These are phyloP conservation scores for Eurystomus gularis DNA, from an alignment of 2,113 vertebrate species.

Conservation along the genomic window DNA sequence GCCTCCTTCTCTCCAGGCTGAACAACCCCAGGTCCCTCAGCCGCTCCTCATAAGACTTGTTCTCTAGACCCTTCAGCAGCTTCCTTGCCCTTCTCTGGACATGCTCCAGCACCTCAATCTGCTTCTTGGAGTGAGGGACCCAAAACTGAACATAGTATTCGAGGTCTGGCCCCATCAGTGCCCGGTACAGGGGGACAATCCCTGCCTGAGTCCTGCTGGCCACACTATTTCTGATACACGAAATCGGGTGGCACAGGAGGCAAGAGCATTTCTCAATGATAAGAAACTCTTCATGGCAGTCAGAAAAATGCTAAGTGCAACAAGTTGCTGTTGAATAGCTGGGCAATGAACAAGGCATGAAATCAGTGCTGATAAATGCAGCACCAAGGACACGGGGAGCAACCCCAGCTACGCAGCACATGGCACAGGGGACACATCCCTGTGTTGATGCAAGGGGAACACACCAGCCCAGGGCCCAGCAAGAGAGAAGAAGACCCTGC, in stretches of 20 bases:
- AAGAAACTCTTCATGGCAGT: neutral
- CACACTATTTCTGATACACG: neutral
- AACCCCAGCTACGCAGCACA: fast-evolving
- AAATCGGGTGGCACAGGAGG: neutral
- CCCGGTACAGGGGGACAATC: neutral
- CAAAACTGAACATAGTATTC: neutral
- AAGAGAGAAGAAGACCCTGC: neutral
- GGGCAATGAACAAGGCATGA: neutral
- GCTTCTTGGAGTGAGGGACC: neutral
- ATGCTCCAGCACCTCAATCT: neutral
- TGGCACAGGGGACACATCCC: fast-evolving
- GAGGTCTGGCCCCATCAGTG: neutral
- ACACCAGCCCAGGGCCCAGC: neutral
- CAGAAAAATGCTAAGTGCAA: neutral
- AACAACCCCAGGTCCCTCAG: neutral
- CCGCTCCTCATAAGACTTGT: neutral
- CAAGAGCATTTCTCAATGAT: neutral
- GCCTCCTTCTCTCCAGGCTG: neutral
- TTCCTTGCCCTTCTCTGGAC: neutral
- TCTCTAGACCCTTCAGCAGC: neutral
- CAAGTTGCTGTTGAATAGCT: neutral
- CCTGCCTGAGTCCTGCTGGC: neutral
- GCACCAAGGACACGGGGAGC: neutral
- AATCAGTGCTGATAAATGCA: neutral
- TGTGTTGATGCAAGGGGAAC: neutral